phyloP scores from a whole-genome alignment of 2,888 invertebrate genomes.

The Coenonympha glycerion region DNA sequence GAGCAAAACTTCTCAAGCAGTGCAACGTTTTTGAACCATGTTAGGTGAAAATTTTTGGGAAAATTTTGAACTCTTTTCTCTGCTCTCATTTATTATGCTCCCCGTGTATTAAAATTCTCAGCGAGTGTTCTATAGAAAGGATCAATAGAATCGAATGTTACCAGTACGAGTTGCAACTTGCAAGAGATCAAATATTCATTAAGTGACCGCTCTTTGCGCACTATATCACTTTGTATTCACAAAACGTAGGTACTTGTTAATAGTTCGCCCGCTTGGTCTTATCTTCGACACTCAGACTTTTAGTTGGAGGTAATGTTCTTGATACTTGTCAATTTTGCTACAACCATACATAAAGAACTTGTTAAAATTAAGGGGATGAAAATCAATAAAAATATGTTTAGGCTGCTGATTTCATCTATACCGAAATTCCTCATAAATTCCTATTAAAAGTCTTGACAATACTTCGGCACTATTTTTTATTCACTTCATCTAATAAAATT shows the following conservation, averaged over 20 bases:
- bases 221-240: constrained; percentile 58
- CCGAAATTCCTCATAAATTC: too few relatives aligned
- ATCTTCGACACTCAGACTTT: constrained; percentile 58
- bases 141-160: constrained; percentile 58
- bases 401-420: too few relatives aligned
- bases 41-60: neutral
- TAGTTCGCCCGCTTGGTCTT: constrained; percentile 58
- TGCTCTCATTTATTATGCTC: constrained; percentile 1
- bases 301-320: constrained; percentile 37
- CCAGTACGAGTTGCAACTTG: constrained; percentile 43
- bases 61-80: neutral
- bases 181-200: constrained; percentile 65
- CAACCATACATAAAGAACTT: too few relatives aligned
- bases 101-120: constrained; percentile 32
- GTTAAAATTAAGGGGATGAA: too few relatives aligned
- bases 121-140: constrained; percentile 31
- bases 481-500: too few relatives aligned
- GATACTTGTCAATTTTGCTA: constrained; percentile 44
- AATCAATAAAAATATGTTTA: too few relatives aligned
- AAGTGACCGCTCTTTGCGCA: constrained; percentile 46
- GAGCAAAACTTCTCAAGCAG: too few relatives aligned
- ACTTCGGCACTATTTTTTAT: too few relatives aligned
- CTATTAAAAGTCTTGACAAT: too few relatives aligned
- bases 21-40: too few relatives aligned
- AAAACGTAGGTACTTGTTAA: constrained; percentile 61